Conservation (phyloP, 64 coral and sea anemone genomes). For the Porites lutea region DNA sequence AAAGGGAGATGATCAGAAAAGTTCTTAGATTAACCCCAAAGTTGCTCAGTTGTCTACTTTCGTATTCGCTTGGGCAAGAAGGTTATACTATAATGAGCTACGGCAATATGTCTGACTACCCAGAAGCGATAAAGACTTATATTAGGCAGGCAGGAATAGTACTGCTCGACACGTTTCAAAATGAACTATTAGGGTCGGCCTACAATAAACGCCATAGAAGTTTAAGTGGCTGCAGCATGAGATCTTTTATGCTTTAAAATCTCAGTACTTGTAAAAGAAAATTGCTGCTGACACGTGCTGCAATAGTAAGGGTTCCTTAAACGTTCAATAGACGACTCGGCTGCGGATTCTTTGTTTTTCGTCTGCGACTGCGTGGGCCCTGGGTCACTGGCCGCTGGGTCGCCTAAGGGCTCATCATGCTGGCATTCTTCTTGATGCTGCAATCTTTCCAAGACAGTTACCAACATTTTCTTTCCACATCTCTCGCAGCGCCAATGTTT, state of each 20-base stretch:
- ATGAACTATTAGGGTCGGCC: too few species aligned
- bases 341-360: background rate
- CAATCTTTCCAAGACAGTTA: slow-evolving; percentile 84
- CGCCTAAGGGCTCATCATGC: background rate
- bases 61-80: too few species aligned
- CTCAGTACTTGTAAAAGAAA: slow-evolving; percentile 88
- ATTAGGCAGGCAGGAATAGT: too few species aligned
- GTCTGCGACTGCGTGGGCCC: background rate
- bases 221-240: slow-evolving; percentile 15
- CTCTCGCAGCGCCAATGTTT: slow-evolving; percentile 92
- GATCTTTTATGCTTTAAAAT: slow-evolving; percentile 86
- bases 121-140: too few species aligned
- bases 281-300: slow-evolving; percentile 59
- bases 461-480: slow-evolving; percentile 84
- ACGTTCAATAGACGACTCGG: slow-evolving; percentile 31
- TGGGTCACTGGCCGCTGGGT: background rate
- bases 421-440: slow-evolving; percentile 82
- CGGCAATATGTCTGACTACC: too few species aligned
- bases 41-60: too few species aligned
- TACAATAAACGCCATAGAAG: background rate
- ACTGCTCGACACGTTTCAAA: too few species aligned
- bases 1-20: too few species aligned
- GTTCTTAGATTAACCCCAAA: too few species aligned
- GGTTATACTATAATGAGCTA: too few species aligned
- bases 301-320: slow-evolving; percentile 74